phyloP scores from a whole-genome alignment of 2,113 vertebrate species.

The Probosciger aterrimus region DNA sequence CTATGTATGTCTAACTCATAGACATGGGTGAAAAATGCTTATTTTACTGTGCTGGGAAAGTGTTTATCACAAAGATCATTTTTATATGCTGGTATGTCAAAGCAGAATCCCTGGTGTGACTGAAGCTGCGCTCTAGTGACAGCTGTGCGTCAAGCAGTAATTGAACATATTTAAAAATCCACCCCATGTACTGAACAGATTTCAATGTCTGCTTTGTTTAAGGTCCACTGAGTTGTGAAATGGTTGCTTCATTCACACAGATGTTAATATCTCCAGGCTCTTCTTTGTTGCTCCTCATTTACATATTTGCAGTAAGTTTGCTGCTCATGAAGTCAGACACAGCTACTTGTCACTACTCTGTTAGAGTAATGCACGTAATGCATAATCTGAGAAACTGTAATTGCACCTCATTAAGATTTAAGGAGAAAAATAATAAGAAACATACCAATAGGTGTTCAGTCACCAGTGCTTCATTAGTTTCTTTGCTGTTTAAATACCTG shows the following conservation, averaged over 20 bases:
- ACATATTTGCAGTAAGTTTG: constrained; percentile 70
- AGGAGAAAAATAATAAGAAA: constrained; percentile 72
- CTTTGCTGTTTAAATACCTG: constrained; percentile 61
- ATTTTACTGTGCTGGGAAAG: constrained; percentile 18
- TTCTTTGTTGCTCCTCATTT: constrained; percentile 74
- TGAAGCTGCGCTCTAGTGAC: constrained; percentile 65
- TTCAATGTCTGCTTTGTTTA: constrained; percentile 80
- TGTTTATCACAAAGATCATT: constrained; percentile 44
- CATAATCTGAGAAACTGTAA: constrained; percentile 57
- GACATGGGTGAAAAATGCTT: constrained; percentile 26
- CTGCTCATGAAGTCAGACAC: constrained; percentile 59
- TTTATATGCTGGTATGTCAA: constrained; percentile 62
- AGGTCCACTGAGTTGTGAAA: constrained; percentile 83
- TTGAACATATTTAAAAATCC: constrained; percentile 79
- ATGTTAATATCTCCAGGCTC: constrained; percentile 81
- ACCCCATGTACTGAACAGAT: constrained; percentile 76
- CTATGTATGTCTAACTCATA: not conserved
- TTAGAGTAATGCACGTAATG: constrained; percentile 58
- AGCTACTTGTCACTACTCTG: constrained; percentile 43
- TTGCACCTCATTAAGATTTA: constrained; percentile 73
- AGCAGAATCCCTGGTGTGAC: constrained; percentile 52
- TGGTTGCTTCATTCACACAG: constrained; percentile 76
- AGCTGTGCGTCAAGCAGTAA: constrained; percentile 73
- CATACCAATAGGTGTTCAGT: constrained; percentile 60
- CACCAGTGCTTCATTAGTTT: constrained; percentile 61